Conservation (phyloP, 2,888 invertebrate genomes). For the Pollenia griseotomentosa region DNA sequence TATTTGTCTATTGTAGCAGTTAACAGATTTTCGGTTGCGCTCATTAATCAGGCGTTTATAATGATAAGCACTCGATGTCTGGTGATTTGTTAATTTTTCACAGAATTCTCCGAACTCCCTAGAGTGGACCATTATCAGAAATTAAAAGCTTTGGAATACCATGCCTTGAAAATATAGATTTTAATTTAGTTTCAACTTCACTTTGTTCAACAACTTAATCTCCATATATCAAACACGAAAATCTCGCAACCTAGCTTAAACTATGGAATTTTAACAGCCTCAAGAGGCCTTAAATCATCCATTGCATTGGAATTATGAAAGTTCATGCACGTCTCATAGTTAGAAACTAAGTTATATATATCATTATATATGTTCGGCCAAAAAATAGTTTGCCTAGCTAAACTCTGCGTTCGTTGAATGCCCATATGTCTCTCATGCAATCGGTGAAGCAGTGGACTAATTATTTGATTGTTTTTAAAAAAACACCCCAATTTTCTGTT, state of each 20-base stretch:
- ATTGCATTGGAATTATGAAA: not conserved
- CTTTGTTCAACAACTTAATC: not conserved
- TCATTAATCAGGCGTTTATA: not conserved
- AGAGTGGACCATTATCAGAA: too few species aligned
- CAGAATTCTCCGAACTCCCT: too few species aligned
- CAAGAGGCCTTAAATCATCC: not conserved
- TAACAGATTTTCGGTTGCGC: not conserved
- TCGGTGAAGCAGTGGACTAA: not conserved
- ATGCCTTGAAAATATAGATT: conserved; percentile 7
- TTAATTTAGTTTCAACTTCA: not conserved
- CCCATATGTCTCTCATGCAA: too few species aligned
- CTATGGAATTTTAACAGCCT: not conserved
- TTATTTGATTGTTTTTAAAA: conserved; percentile 8
- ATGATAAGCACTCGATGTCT: not conserved
- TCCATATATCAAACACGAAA: conserved; percentile 1
- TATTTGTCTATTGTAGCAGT: not conserved
- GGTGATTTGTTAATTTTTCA: not conserved
- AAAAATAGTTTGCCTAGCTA: too few species aligned
- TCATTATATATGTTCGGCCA: too few species aligned
- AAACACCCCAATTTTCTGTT: not conserved
- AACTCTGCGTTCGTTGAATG: too few species aligned
- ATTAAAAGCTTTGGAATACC: not conserved
- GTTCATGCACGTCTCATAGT: too few species aligned
- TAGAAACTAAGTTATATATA: too few species aligned
- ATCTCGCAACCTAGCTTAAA: conserved; percentile 2